Conservation (phyloP, 2,888 invertebrate species). For the Tipula helvola region DNA sequence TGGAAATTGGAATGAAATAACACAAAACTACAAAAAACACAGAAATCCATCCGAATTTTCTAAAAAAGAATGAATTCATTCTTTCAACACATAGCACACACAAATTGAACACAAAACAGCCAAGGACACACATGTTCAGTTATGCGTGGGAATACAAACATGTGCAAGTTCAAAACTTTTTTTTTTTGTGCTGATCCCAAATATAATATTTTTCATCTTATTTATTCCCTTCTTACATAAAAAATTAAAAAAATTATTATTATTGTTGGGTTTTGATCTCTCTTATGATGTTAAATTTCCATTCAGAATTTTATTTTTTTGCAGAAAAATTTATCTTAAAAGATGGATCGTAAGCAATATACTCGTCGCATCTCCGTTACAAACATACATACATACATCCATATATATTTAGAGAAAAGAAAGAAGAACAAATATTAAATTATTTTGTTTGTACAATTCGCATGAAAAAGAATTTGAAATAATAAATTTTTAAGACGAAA, state of each 20-base stretch:
- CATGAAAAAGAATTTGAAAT: background rate
- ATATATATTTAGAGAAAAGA: background rate
- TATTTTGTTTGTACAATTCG: background rate
- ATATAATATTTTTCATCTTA: background rate
- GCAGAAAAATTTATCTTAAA: background rate
- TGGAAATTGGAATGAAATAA: background rate
- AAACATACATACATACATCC: background rate
- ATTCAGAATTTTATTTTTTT: background rate
- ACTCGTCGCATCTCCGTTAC: background rate
- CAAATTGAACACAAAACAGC: background rate
- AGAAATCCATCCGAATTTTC: background rate
- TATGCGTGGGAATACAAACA: slow-evolving; percentile 9
- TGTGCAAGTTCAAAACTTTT: background rate
- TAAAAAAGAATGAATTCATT: background rate
- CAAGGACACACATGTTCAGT: slow-evolving; percentile 9
- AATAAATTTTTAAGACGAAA: background rate
- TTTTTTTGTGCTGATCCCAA: slow-evolving; percentile 1
- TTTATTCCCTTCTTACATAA: background rate
- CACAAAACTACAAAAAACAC: background rate
- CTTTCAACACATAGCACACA: background rate
- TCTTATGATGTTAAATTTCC: background rate
- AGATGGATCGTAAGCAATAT: background rate
- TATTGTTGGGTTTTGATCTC: background rate
- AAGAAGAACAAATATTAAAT: background rate
- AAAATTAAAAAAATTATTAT: background rate